phyloP scores from a whole-genome alignment of 2,113 vertebrate genomes.

The Paratilapia polleni region DNA sequence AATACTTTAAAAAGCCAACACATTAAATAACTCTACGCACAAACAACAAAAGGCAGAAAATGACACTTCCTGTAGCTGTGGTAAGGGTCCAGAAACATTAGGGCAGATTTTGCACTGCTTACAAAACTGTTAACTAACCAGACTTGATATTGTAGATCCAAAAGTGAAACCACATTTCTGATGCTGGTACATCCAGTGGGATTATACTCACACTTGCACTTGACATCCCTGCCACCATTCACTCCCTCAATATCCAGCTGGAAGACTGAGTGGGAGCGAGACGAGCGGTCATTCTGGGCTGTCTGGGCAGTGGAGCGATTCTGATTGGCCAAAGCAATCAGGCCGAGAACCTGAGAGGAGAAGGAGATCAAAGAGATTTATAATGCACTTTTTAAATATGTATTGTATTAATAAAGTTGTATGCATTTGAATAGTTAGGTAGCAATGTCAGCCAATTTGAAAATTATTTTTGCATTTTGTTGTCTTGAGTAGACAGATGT shows the following conservation, averaged over 20 bases:
- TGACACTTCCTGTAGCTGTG: not conserved
- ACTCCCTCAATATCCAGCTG: slow-evolving; percentile 89
- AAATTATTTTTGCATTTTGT: not conserved
- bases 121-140: not conserved
- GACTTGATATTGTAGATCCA: not conserved
- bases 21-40: not conserved
- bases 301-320: slow-evolving; percentile 93
- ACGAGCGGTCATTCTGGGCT: slow-evolving; percentile 91
- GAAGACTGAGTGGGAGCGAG: slow-evolving; percentile 89
- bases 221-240: slow-evolving; percentile 80
- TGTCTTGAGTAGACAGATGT: accelerated
- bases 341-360: slow-evolving; percentile 85
- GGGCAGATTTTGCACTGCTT: not conserved
- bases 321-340: slow-evolving; percentile 87
- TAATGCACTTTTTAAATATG: not conserved
- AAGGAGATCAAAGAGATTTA: not conserved
- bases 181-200: accelerated
- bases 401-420: too few species aligned
- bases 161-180: not conserved
- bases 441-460: accelerated
- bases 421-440: accelerated
- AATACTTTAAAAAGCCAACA: not conserved
- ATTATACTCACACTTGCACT: slow-evolving; percentile 82
- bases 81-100: accelerated
- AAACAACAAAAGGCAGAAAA: not conserved